Conservation (phyloP, 1,140 invertebrate genomes). For the Elymnias hypermnestra region DNA sequence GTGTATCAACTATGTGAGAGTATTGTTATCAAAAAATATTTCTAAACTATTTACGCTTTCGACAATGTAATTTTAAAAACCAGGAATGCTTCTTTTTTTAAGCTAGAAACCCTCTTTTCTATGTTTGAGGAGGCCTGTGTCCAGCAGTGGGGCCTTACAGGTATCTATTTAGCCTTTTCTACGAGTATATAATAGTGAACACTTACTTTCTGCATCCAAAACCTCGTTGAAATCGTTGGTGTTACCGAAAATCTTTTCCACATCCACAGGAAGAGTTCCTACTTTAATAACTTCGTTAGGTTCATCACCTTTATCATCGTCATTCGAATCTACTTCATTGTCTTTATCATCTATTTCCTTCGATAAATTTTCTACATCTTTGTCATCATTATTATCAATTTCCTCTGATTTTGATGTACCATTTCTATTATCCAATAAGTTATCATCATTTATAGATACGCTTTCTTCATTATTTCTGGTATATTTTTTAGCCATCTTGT, state of each 20-base stretch:
- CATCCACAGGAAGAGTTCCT: constrained; percentile 26
- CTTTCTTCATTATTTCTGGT: background rate
- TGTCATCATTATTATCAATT: background rate
- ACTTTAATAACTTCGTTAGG: constrained; percentile 1
- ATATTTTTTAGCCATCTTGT: constrained; percentile 26
- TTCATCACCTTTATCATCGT: constrained; percentile 2
- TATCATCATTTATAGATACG: background rate
- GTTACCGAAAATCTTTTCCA: constrained; percentile 49
- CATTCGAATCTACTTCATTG: too few relatives aligned
- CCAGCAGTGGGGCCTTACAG: too few relatives aligned
- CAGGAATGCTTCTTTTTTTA: too few relatives aligned
- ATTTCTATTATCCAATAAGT: background rate
- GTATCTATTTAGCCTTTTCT: too few relatives aligned
- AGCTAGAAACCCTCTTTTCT: too few relatives aligned
- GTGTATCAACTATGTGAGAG: too few relatives aligned
- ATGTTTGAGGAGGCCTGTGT: too few relatives aligned
- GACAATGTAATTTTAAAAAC: too few relatives aligned
- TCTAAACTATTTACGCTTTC: too few relatives aligned
- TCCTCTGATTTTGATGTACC: too few relatives aligned
- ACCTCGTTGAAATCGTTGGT: constrained; percentile 52
- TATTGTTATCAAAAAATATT: too few relatives aligned
- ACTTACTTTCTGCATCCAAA: constrained; percentile 57
- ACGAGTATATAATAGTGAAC: too few relatives aligned
- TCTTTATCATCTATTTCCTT: background rate
- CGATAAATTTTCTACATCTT: background rate